A percentile compares a stretch with the other conserved stretches of the same genome.
Evolutionary conservation across 2,888 invertebrate genomes (phyloP).

Genomic region (Scelioninae gen. 1): DNA sequence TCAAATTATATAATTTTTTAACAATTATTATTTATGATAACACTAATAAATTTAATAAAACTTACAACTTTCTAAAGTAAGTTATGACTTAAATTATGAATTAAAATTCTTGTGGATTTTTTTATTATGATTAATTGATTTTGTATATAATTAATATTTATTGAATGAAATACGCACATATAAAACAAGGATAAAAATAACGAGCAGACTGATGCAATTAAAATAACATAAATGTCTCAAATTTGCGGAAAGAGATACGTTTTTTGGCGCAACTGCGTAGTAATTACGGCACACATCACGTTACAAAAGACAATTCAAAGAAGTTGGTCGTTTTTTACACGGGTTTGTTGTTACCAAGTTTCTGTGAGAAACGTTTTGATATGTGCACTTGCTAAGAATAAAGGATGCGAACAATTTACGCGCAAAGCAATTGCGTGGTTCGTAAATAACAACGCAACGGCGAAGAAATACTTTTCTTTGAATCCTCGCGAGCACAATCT

Average conservation of each 20-base stretch:
- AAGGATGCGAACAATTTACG: conserved; percentile 66
- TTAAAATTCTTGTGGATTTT: too few relatives aligned
- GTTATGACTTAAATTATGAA: too few relatives aligned
- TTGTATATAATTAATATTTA: conserved; percentile 10
- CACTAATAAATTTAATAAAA: too few relatives aligned
- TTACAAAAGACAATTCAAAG: conserved; percentile 61
- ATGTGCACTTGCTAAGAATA: conserved; percentile 58
- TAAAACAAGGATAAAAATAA: conserved; percentile 28
- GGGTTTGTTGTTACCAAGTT: conserved; percentile 32
- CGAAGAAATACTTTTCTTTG: conserved; percentile 57
- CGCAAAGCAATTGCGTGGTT: conserved; percentile 58
- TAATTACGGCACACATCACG: conserved; percentile 52
- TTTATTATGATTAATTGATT: neutral
- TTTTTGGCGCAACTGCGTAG: conserved; percentile 37
- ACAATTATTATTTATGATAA: too few relatives aligned
- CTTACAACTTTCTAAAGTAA: too few relatives aligned
- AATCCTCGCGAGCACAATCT: conserved; percentile 32
- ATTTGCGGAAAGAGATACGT: conserved; percentile 47
- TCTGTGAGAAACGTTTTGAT: conserved; percentile 63
- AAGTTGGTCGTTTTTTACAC: conserved; percentile 48
- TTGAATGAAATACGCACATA: neutral
- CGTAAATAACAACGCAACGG: conserved; percentile 58
- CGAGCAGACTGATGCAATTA: conserved; percentile 52
- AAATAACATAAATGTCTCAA: conserved; percentile 51
- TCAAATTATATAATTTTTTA: too few relatives aligned